phyloP scores from a whole-genome alignment of 2,113 vertebrate species.

The Dasypus novemcinctus region DNA sequence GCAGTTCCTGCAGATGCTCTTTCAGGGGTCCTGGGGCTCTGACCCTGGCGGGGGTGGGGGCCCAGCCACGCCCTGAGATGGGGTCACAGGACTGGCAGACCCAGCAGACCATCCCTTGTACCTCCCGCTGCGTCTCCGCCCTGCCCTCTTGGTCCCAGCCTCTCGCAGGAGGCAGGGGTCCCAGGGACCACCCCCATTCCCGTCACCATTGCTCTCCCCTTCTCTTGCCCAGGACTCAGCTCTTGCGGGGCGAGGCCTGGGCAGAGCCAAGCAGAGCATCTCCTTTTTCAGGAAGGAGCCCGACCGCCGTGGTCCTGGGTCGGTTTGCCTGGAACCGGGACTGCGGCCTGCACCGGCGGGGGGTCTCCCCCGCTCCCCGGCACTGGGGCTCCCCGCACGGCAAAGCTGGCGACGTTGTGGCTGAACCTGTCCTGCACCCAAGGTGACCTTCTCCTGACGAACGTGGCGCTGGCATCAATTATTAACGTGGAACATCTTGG shows the following conservation, averaged over 20 bases:
- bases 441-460: conserved; percentile 71
- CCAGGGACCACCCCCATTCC: background rate
- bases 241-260: rapidly evolving
- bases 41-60: background rate
- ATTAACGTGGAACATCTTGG: conserved; percentile 35
- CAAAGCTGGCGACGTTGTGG: background rate
- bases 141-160: background rate
- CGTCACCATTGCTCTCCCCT: rapidly evolving
- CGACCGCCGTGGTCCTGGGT: rapidly evolving
- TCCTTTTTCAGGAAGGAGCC: background rate
- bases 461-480: conserved; percentile 50
- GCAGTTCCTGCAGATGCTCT: background rate
- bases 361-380: rapidly evolving
- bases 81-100: background rate
- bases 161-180: background rate
- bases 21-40: background rate
- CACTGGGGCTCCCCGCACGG: background rate
- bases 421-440: background rate
- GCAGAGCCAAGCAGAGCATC: rapidly evolving
- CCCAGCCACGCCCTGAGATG: background rate
- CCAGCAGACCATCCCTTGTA: rapidly evolving
- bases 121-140: background rate
- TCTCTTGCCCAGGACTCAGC: background rate
- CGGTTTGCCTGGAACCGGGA: background rate
- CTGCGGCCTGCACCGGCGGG: rapidly evolving